phyloP scores from a whole-genome alignment of 2,888 invertebrate species.

The Panorpa germanica region DNA sequence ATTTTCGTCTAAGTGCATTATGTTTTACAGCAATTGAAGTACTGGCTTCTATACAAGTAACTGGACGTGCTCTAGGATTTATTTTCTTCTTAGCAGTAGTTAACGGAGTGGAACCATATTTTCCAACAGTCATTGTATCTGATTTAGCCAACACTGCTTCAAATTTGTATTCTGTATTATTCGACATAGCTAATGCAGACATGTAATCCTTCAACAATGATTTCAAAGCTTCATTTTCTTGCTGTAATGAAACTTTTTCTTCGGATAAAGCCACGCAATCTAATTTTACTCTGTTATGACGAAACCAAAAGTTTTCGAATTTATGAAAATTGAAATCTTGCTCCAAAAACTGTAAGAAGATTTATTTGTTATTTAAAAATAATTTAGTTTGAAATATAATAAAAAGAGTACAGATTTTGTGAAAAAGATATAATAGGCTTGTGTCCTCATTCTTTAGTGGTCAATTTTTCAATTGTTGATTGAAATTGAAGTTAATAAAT shows the following conservation, averaged over 20 bases:
- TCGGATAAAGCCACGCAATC: conserved; percentile 30
- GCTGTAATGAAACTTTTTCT: conserved; percentile 21
- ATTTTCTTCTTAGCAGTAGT: conserved; percentile 9
- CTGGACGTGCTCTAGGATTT: conserved; percentile 24
- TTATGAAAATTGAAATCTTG: conserved; percentile 31
- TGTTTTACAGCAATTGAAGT: conserved; percentile 34
- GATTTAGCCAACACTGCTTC: conserved; percentile 19
- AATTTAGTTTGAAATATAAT: not conserved
- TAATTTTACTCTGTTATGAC: conserved; percentile 33
- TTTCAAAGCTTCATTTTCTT: conserved; percentile 44
- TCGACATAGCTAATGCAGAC: conserved; percentile 31
- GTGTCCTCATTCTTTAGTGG: too few species aligned
- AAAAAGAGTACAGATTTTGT: not conserved
- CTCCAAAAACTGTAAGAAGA: conserved; percentile 18
- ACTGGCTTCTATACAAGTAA: conserved; percentile 37
- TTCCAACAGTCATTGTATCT: conserved; percentile 22
- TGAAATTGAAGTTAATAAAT: too few species aligned
- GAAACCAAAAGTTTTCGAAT: conserved; percentile 51
- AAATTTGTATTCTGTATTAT: conserved; percentile 15
- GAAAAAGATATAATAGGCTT: too few species aligned
- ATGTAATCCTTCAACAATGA: conserved; percentile 39
- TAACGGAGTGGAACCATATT: conserved; percentile 18
- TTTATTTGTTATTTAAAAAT: too few species aligned
- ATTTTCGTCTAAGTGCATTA: too few species aligned
- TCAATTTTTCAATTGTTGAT: too few species aligned